Evolutionary conservation across 2,888 invertebrate genomes (phyloP).

Genomic region (Dicranocentrus wangi): DNA sequence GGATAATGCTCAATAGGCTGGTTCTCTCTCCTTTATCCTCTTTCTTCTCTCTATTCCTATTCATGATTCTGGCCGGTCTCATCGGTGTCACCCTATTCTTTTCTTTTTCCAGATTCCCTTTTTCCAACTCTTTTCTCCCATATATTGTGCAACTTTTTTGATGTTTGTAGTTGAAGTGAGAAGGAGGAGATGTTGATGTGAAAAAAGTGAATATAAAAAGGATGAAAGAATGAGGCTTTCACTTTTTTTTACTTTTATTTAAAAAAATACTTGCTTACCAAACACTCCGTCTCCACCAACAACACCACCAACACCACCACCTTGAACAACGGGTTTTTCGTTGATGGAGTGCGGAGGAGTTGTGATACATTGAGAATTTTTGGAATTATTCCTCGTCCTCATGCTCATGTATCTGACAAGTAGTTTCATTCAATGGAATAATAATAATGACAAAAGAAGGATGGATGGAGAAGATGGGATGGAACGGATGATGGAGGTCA

Average conservation of each 20-base stretch:
- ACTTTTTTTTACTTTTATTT: too few relatives aligned
- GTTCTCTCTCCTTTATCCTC: not conserved
- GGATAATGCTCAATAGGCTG: not conserved
- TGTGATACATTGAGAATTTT: constrained; percentile 4
- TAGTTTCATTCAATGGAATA: not conserved
- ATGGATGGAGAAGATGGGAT: not conserved
- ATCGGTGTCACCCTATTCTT: constrained; percentile 12
- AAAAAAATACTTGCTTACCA: constrained; percentile 13
- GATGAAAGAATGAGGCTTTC: constrained; percentile 33
- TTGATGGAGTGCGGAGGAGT: not conserved
- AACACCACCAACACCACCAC: not conserved
- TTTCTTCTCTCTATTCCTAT: constrained; percentile 32
- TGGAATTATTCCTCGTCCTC: not conserved
- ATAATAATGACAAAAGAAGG: not conserved
- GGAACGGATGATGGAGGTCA: not conserved
- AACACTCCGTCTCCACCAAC: too few relatives aligned
- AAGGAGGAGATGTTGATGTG: constrained; percentile 22
- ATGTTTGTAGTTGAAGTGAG: constrained; percentile 17
- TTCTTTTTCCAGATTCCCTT: constrained; percentile 19
- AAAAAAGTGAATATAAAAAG: constrained; percentile 33
- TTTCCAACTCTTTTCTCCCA: not conserved
- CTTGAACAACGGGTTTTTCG: too few relatives aligned
- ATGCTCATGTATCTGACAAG: constrained; percentile 12
- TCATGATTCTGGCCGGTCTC: constrained; percentile 26
- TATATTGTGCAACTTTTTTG: not conserved